Evolutionary conservation across 2,888 invertebrate species (phyloP).

Genomic region (Dione vanillae): DNA sequence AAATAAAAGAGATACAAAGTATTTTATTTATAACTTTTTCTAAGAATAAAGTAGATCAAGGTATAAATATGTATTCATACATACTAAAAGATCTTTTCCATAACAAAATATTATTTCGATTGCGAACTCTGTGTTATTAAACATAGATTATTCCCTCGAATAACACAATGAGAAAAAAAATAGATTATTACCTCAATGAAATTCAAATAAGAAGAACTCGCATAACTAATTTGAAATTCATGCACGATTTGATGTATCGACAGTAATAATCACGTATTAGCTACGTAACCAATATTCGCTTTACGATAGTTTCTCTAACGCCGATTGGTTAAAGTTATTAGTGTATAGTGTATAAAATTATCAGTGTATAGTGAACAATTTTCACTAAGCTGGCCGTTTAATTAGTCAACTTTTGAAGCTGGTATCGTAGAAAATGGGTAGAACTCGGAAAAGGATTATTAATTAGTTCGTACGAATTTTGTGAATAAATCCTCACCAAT

Average conservation of each 20-base stretch:
- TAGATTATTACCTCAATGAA: conserved; percentile 4
- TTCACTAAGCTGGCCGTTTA: conserved; percentile 45
- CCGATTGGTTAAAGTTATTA: conserved; percentile 37
- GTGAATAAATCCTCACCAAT: not conserved
- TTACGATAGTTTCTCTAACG: conserved; percentile 41
- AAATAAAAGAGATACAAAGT: too few relatives aligned
- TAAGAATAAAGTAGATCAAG: not conserved
- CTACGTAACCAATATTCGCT: conserved; percentile 40
- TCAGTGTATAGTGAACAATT: conserved; percentile 41
- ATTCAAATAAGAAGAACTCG: conserved; percentile 25
- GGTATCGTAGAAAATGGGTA: conserved; percentile 5
- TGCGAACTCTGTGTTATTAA: conserved; percentile 15
- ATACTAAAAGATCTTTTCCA: not conserved
- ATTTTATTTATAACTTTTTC: not conserved
- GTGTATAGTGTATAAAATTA: conserved; percentile 40
- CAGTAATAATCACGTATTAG: conserved; percentile 40
- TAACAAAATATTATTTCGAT: conserved; percentile 12
- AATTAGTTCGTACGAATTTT: conserved; percentile 18
- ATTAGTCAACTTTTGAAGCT: conserved; percentile 43
- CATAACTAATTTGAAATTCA: conserved; percentile 30
- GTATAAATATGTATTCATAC: conserved; percentile 3
- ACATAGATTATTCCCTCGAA: too few relatives aligned
- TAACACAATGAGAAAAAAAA: too few relatives aligned
- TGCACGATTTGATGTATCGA: conserved; percentile 33
- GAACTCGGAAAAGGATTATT: conserved; percentile 24